Evolutionary conservation across 2,797 vertebrate genomes (phyloP).

Genomic region (Moxostoma hubbsi): DNA sequence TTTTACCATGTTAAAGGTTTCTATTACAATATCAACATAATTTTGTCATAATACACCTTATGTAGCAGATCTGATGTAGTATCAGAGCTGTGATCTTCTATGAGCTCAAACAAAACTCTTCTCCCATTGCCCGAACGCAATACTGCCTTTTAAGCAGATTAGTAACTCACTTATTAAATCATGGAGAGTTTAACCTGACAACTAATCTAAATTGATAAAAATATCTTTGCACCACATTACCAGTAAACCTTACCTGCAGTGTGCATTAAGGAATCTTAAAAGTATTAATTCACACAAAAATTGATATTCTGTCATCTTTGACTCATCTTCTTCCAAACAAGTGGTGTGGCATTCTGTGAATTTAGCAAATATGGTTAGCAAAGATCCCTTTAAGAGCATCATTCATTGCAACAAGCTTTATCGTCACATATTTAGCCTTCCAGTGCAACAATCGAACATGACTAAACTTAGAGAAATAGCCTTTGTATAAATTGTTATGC

Average conservation of each 20-base stretch:
- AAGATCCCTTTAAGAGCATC: no score
- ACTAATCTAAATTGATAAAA: background rate
- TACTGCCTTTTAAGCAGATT: background rate
- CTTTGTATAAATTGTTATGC: slow-evolving; percentile 20
- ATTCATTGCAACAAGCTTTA: background rate
- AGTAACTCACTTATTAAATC: slow-evolving; percentile 21
- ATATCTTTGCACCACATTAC: no score
- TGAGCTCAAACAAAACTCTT: background rate
- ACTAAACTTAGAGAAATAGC: slow-evolving; percentile 30
- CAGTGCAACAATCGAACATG: background rate
- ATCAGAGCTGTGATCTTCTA: background rate
- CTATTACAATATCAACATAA: no score
- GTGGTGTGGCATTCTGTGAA: no score
- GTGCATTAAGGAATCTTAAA: background rate
- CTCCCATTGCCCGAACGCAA: background rate
- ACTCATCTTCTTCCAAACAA: no score
- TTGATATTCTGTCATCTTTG: background rate
- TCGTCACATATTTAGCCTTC: slow-evolving; percentile 19
- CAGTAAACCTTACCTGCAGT: no score
- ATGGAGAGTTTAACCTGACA: slow-evolving; percentile 4
- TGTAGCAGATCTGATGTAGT: no score
- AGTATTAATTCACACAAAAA: no score
- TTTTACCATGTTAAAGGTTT: background rate
- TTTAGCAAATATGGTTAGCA: no score
- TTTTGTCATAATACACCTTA: no score